Conservation (phyloP, 2,888 invertebrate genomes). For the Agriopis marginaria region DNA sequence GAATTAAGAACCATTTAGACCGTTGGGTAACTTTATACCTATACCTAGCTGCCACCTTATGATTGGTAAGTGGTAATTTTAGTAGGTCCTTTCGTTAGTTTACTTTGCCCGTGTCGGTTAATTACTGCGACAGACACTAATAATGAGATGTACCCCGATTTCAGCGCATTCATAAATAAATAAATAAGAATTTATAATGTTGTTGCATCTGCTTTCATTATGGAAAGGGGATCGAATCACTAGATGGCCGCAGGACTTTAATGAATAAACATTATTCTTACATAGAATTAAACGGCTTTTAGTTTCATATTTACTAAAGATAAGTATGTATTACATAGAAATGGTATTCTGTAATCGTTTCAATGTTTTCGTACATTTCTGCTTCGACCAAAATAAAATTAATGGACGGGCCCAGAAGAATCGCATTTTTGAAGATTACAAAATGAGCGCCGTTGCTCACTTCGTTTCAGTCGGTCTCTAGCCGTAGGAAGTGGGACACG, state of each 20-base stretch:
- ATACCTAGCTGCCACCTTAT: no score
- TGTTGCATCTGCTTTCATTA: slow-evolving; percentile 66
- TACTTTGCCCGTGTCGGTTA: slow-evolving; percentile 26
- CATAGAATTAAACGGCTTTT: slow-evolving; percentile 27
- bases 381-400: no score
- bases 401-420: no score
- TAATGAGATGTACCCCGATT: slow-evolving; percentile 80
- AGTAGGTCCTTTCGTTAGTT: no score
- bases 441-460: no score
- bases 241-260: slow-evolving; percentile 53
- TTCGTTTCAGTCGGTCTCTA: no score
- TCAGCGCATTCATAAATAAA: slow-evolving; percentile 74
- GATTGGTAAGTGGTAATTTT: no score
- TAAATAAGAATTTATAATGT: slow-evolving; percentile 74
- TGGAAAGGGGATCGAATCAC: slow-evolving; percentile 64
- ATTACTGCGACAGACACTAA: slow-evolving; percentile 48
- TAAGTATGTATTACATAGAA: not conserved
- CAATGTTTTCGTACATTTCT: no score
- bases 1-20: no score
- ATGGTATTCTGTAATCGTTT: not conserved
- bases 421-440: no score
- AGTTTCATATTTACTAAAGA: not conserved
- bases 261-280: slow-evolving; percentile 54
- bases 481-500: no score
- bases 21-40: no score